phyloP scores from a whole-genome alignment of 2,113 vertebrate genomes.

The Marmota monax region DNA sequence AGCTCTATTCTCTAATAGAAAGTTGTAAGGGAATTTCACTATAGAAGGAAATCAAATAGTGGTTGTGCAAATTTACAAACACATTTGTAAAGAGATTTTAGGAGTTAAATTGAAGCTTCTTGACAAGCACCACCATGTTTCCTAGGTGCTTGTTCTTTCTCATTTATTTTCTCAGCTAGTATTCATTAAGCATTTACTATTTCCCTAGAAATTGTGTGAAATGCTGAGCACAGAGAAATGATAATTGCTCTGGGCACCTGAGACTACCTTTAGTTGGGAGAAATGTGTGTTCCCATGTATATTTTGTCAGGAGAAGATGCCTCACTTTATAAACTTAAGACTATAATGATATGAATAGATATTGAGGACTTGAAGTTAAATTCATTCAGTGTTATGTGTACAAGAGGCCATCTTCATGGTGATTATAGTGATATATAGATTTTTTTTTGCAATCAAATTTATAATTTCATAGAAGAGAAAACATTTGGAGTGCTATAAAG shows the following conservation, averaged over 20 bases:
- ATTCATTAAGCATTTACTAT: neutral
- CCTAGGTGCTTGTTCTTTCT: neutral
- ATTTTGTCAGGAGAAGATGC: neutral
- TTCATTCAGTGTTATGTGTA: slow-evolving; percentile 31
- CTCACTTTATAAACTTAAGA: slow-evolving; percentile 31
- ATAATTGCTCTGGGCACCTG: neutral
- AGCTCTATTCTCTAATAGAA: neutral
- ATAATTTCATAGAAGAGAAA: slow-evolving; percentile 45
- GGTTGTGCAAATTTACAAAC: slow-evolving; percentile 3
- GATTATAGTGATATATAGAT: neutral
- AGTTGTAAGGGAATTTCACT: neutral
- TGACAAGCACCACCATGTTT: neutral
- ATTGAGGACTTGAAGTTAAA: slow-evolving; percentile 36
- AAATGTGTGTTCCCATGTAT: neutral
- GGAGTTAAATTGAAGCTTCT: neutral
- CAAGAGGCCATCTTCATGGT: neutral
- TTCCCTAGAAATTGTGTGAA: neutral
- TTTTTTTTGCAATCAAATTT: slow-evolving; percentile 50
- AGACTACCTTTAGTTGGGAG: neutral
- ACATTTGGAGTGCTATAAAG: neutral
- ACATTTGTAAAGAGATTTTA: slow-evolving; percentile 45
- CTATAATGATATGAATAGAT: slow-evolving; percentile 24
- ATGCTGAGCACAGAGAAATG: neutral
- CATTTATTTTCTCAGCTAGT: neutral
- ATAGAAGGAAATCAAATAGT: neutral